phyloP scores from a whole-genome alignment of 2,888 invertebrate genomes.

The Agrenia bidenticulata region DNA sequence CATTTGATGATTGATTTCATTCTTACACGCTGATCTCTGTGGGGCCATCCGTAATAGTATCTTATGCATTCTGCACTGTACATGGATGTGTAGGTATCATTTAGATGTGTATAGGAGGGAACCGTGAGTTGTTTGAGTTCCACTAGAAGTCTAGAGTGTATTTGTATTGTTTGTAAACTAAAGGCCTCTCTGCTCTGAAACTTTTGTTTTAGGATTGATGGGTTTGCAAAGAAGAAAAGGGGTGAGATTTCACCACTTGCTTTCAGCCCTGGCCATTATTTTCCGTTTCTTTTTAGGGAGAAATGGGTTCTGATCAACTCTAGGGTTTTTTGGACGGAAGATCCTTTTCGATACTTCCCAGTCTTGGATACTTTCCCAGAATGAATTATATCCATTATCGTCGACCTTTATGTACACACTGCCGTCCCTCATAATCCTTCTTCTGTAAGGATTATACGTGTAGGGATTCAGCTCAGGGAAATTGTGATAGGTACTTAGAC shows the following conservation, averaged over 20 bases:
- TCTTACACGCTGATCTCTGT: constrained; percentile 38
- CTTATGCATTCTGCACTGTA: no score
- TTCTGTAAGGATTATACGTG: background rate
- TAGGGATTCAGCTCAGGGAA: no score
- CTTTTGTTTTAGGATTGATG: constrained; percentile 17
- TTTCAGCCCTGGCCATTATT: background rate
- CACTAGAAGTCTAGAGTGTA: constrained; percentile 3
- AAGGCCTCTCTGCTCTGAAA: background rate
- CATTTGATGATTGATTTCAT: constrained; percentile 48
- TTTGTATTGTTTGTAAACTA: background rate
- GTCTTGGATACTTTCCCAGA: constrained; percentile 7
- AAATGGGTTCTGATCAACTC: background rate
- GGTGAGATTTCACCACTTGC: constrained; percentile 20
- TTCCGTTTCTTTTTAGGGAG: background rate
- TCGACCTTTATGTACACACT: background rate
- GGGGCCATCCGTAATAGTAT: background rate
- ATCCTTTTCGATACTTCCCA: background rate
- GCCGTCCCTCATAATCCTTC: background rate
- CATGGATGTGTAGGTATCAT: no score
- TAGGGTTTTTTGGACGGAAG: background rate
- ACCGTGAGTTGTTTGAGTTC: no score
- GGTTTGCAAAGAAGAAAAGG: constrained; percentile 24
- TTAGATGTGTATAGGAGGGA: no score
- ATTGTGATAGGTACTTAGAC: no score
- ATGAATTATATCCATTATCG: background rate